Evolutionary conservation across 2,797 vertebrate species (phyloP).

Genomic region (Balearica regulorum): DNA sequence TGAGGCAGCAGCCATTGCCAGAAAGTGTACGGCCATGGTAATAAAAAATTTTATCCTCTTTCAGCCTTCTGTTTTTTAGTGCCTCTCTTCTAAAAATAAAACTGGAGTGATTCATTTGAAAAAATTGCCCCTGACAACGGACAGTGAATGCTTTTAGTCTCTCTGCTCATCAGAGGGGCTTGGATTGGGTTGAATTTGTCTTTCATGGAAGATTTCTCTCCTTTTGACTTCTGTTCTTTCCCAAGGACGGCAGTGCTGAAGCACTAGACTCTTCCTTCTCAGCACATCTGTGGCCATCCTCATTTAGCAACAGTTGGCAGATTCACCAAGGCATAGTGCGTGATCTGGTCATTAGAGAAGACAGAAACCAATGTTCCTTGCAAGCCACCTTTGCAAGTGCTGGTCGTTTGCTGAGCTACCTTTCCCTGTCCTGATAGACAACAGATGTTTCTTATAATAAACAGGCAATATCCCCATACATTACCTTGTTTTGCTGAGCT

Average conservation of each 20-base stretch:
- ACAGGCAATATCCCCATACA: background rate
- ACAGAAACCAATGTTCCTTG: background rate
- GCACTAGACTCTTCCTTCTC: background rate
- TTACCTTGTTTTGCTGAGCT: conserved; percentile 16
- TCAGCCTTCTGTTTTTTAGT: background rate
- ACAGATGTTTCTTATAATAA: background rate
- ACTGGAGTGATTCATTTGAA: background rate
- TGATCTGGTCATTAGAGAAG: background rate
- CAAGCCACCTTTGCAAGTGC: background rate
- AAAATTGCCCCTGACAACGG: background rate
- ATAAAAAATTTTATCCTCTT: background rate
- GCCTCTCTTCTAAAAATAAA: background rate
- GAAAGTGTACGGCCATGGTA: background rate
- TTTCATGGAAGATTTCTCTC: background rate
- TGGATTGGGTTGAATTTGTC: background rate
- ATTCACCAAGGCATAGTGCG: background rate
- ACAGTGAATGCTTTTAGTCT: background rate
- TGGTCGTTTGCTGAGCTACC: background rate
- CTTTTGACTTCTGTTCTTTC: background rate
- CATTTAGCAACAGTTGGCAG: background rate
- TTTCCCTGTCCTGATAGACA: background rate
- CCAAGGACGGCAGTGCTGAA: background rate
- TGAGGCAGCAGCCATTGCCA: background rate
- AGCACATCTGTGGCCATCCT: background rate
- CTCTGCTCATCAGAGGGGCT: background rate